Conservation (phyloP, 2,888 invertebrate species). For the Shargacucullia verbasci region DNA sequence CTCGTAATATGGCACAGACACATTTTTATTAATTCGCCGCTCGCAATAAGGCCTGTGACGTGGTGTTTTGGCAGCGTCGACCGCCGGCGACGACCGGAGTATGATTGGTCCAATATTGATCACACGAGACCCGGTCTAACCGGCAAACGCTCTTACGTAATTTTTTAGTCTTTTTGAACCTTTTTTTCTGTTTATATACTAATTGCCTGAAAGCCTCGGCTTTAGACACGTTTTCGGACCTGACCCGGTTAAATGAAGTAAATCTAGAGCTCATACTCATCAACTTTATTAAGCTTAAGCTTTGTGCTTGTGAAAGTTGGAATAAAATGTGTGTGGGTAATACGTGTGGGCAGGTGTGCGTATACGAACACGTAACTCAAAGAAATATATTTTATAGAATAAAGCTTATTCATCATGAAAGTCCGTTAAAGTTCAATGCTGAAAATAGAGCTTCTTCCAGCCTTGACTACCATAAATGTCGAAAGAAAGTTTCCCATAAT, state of each 20-base stretch:
- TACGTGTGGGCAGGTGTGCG: neutral
- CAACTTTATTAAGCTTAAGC: constrained; percentile 40
- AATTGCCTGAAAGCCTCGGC: constrained; percentile 15
- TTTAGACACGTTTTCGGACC: constrained; percentile 22
- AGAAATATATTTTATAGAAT: too few relatives aligned
- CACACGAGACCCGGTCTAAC: constrained; percentile 50
- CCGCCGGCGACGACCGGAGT: constrained; percentile 52
- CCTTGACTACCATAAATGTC: too few relatives aligned
- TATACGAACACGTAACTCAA: too few relatives aligned
- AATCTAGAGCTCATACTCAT: constrained; percentile 33
- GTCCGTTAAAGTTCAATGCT: too few relatives aligned
- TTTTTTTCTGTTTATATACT: constrained; percentile 11
- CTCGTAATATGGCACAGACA: constrained; percentile 15
- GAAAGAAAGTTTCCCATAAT: too few relatives aligned
- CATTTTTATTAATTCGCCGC: constrained; percentile 46
- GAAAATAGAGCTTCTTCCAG: too few relatives aligned
- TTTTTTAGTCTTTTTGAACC: constrained; percentile 37
- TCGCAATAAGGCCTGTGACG: constrained; percentile 43
- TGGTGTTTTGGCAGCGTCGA: constrained; percentile 52
- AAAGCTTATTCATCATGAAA: too few relatives aligned
- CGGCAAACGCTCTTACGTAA: constrained; percentile 52
- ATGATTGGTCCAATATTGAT: constrained; percentile 68
- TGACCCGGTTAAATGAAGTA: constrained; percentile 20
- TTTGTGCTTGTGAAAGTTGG: constrained; percentile 9
- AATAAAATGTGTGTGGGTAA: constrained; percentile 17